Conservation (phyloP, 64 coral and sea anemone genomes). For the Platygyra sinensis region DNA sequence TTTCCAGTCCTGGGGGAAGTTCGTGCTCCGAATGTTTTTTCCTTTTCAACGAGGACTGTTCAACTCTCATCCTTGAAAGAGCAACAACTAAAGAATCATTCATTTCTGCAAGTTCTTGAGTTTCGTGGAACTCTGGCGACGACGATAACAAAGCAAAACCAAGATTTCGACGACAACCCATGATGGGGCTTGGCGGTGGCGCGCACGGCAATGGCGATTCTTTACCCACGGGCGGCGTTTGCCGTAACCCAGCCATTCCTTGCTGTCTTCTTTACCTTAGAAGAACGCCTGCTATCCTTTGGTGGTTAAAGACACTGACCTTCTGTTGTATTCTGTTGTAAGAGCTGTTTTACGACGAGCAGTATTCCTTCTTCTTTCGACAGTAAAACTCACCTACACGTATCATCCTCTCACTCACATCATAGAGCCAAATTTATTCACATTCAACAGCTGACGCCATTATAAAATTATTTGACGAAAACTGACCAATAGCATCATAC, state of each 20-base stretch:
- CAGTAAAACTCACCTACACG: background rate
- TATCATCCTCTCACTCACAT: constrained; percentile 4
- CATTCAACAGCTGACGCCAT: constrained; percentile 51
- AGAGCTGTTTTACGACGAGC: background rate
- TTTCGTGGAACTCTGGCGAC: constrained; percentile 51
- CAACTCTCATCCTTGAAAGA: constrained; percentile 73
- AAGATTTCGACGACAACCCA: constrained; percentile 65
- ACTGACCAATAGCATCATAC: constrained; percentile 3
- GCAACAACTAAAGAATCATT: constrained; percentile 65
- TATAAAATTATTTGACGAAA: constrained; percentile 30
- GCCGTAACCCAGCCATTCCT: constrained; percentile 38
- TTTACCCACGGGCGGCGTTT: constrained; percentile 18
- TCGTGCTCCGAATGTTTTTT: constrained; percentile 75
- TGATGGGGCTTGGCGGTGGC: constrained; percentile 66
- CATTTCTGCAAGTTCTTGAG: constrained; percentile 65
- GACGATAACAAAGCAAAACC: constrained; percentile 62
- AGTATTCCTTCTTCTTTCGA: constrained; percentile 31
- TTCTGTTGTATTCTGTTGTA: background rate
- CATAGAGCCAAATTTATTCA: constrained; percentile 8
- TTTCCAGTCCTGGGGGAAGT: constrained; percentile 51
- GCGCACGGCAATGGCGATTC: constrained; percentile 67
- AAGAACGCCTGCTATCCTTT: background rate
- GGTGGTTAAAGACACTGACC: background rate
- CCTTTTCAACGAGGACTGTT: constrained; percentile 77
- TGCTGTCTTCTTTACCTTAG: background rate